Conservation (phyloP, 2,797 vertebrate genomes). For the Tragelaphus oryx region DNA sequence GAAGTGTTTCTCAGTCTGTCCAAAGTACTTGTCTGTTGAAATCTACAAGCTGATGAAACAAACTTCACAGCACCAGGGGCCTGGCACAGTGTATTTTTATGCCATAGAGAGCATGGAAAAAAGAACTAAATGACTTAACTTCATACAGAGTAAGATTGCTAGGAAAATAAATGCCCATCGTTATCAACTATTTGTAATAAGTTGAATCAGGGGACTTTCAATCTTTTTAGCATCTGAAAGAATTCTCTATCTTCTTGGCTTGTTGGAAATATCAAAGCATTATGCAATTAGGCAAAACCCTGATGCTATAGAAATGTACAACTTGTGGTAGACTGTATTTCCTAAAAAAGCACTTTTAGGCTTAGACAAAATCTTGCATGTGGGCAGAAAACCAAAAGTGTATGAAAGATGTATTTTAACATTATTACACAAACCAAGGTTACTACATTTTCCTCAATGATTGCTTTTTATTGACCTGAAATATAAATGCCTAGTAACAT, state of each 20-base stretch:
- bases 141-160: neutral
- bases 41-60: fast-evolving
- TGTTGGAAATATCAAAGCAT: conserved; percentile 48
- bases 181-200: conserved; percentile 48
- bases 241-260: conserved; percentile 64
- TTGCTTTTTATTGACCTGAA: conserved; percentile 74
- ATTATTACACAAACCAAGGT: conserved; percentile 61
- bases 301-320: conserved; percentile 61
- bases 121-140: neutral
- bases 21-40: neutral
- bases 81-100: neutral
- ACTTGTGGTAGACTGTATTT: conserved; percentile 3
- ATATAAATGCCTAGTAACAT: conserved; percentile 62
- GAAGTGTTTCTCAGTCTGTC: neutral
- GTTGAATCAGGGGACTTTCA: fast-evolving
- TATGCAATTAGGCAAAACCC: conserved; percentile 74
- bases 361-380: neutral
- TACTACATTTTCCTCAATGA: conserved; percentile 64
- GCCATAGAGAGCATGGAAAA: neutral
- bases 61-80: neutral
- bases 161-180: conserved; percentile 23
- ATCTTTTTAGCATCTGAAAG: conserved; percentile 45
- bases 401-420: conserved; percentile 51
- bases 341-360: conserved; percentile 3
- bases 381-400: conserved; percentile 44